Evolutionary conservation across 2,888 invertebrate genomes (phyloP), one percentile per base, ranked within the genome.

Genomic region (Dryobotodes eremita): DNA sequence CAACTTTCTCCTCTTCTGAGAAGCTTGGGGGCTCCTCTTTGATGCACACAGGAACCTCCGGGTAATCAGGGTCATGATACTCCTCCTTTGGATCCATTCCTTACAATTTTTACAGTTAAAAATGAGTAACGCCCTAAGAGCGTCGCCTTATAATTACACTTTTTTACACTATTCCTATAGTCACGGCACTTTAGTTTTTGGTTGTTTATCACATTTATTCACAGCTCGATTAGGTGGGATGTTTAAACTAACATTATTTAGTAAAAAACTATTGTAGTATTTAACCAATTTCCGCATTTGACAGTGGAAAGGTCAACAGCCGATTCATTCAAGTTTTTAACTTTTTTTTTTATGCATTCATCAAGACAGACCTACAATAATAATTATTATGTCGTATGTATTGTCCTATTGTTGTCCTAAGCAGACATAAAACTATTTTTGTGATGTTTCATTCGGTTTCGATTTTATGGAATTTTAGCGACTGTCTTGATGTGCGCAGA

Each of bases 1-100:
- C 92, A 57, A 94, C 89, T 92, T 95, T 95, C 87, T 96, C 95
- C 71, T 97, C 97, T 74, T 95, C 95, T 0, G 93, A 86, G 36
- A 91, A 55, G 55, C 79, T 90, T 66, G 86, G 88, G 0, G 91
- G 87, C 79, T 94, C 94, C 78, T 94, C 93, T 78, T 93, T 93
- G 5, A 92, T 90, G 72, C 89, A 88, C 46, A 90, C 88, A 17
- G 92, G 86, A 11, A 88, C 90, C 77, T 94, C 96, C 20, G 96
- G 95, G 89, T 97, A 97, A 88, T 97, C 97, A 8, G 97, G 97
- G 91, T 97, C 97, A 87, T 97, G 97, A 85, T 97, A 97, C 89
- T 97, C 97, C 72, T 95, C 93, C 73, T 95, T 94, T 76, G 84
- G 89, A 86, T 96, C 96, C 97, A 96, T 97, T 93, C 90, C 84